phyloP scores from a whole-genome alignment of 2,797 vertebrate genomes.

The Lates japonicus region DNA sequence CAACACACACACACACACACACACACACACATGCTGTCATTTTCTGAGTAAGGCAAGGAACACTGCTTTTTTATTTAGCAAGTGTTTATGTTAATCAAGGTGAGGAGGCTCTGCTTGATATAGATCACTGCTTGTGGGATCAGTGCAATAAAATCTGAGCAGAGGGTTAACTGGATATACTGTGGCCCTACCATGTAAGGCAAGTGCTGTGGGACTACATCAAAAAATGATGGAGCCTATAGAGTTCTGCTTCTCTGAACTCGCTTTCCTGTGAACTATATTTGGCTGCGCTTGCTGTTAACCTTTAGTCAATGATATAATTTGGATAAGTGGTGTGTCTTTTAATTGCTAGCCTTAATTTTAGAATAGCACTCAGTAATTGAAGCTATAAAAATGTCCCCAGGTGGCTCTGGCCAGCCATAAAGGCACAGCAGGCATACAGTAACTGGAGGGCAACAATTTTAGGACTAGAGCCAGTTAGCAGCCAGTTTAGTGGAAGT shows the following conservation, averaged over 20 bases:
- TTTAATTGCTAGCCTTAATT: slow-evolving; percentile 79
- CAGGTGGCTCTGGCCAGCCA: slow-evolving; percentile 50
- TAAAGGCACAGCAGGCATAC: slow-evolving; percentile 44
- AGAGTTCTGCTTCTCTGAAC: slow-evolving; percentile 55
- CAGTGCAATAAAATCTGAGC: slow-evolving; percentile 53
- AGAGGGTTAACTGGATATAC: slow-evolving; percentile 67
- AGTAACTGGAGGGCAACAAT: slow-evolving; percentile 35
- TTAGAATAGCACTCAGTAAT: slow-evolving; percentile 75
- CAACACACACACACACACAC: neutral
- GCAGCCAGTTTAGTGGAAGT: slow-evolving; percentile 12
- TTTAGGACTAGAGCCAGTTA: slow-evolving; percentile 25
- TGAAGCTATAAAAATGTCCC: slow-evolving; percentile 69
- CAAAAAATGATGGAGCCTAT: neutral
- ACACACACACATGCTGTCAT: too few species aligned
- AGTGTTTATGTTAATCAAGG: slow-evolving; percentile 70
- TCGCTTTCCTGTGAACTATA: slow-evolving; percentile 62
- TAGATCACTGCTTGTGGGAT: slow-evolving; percentile 73
- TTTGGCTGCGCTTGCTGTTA: slow-evolving; percentile 64
- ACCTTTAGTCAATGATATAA: slow-evolving; percentile 78
- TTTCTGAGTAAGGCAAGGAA: too few species aligned
- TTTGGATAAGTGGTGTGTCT: slow-evolving; percentile 73
- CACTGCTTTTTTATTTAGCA: slow-evolving; percentile 40
- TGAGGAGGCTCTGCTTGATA: slow-evolving; percentile 63
- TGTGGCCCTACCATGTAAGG: slow-evolving; percentile 56
- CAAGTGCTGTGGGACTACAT: slow-evolving; percentile 61